Evolutionary conservation across 2,113 vertebrate genomes (phyloP).

Genomic region (Rhegmatorhina hoffmannsi): DNA sequence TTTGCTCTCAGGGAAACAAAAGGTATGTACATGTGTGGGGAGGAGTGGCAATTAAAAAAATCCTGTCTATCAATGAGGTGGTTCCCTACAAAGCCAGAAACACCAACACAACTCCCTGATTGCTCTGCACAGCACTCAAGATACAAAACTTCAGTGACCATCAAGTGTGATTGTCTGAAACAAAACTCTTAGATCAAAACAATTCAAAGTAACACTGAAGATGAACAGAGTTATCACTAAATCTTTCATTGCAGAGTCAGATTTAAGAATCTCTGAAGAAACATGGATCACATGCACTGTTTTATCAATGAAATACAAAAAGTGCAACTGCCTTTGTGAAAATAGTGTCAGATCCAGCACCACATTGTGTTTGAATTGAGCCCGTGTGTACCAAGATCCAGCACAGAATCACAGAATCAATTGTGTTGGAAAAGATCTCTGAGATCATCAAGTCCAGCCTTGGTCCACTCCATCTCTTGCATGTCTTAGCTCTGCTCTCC

Average conservation of each 20-base stretch:
- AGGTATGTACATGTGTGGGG: fast-evolving
- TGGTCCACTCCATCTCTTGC: neutral
- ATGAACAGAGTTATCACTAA: neutral
- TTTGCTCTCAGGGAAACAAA: neutral
- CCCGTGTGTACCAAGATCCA: neutral
- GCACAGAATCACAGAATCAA: too few relatives aligned
- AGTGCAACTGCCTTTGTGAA: neutral
- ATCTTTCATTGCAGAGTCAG: neutral
- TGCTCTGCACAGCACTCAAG: neutral
- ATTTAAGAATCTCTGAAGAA: neutral
- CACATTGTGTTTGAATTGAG: neutral
- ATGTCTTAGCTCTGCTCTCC: neutral
- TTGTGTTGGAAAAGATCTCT: too few relatives aligned
- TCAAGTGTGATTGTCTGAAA: neutral
- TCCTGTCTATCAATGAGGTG: fast-evolving
- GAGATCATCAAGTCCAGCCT: too few relatives aligned
- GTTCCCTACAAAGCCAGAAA: neutral
- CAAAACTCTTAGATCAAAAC: neutral
- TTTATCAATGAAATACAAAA: neutral
- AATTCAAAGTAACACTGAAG: neutral
- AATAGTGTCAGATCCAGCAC: neutral
- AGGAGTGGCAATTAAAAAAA: neutral
- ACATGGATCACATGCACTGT: neutral
- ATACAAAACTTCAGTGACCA: neutral
- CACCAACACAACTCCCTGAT: fast-evolving